A percentile compares a stretch with the other conserved stretches of the same genome.
Conservation (phyloP, 2,888 invertebrate species). For the Drosophila cognata region DNA sequence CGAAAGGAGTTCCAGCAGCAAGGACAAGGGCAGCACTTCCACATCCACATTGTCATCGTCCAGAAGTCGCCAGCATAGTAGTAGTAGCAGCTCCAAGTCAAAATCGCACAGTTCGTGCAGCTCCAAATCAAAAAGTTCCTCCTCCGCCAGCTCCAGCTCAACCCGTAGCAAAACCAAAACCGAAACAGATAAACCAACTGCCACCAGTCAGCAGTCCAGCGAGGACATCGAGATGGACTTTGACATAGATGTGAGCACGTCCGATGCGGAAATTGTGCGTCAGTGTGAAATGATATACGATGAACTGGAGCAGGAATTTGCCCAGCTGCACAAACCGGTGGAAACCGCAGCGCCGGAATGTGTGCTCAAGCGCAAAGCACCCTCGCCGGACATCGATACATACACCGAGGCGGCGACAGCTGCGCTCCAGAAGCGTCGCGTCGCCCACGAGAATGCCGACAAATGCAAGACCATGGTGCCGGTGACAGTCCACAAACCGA, state of each 20-base stretch:
- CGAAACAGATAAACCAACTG: slow-evolving; percentile 17
- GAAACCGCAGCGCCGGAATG: slow-evolving; percentile 29
- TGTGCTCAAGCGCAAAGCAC: slow-evolving; percentile 69
- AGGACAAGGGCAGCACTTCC: slow-evolving; percentile 47
- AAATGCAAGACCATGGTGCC: slow-evolving; percentile 83
- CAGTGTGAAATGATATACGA: slow-evolving; percentile 95
- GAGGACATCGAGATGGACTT: slow-evolving; percentile 80
- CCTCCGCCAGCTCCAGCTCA: slow-evolving; percentile 24
- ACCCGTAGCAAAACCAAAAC: slow-evolving; percentile 33
- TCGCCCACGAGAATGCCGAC: slow-evolving; percentile 89
- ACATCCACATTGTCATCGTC: slow-evolving; percentile 52
- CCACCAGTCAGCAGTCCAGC: background rate
- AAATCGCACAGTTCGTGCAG: slow-evolving; percentile 37
- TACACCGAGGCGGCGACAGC: slow-evolving; percentile 81
- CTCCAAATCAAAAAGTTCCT: slow-evolving; percentile 50
- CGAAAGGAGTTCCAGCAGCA: slow-evolving; percentile 44
- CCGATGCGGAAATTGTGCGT: slow-evolving; percentile 90
- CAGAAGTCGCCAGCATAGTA: slow-evolving; percentile 41
- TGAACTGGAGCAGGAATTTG: slow-evolving; percentile 87
- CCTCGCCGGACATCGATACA: slow-evolving; percentile 81
- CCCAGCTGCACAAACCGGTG: slow-evolving; percentile 77
- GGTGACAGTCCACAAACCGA: slow-evolving; percentile 85
- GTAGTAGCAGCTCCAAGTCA: slow-evolving; percentile 56
- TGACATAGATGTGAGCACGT: slow-evolving; percentile 76
- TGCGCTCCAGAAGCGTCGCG: slow-evolving; percentile 87